Evolutionary conservation across 2,113 vertebrate genomes (phyloP).

Genomic region (Crocuta crocuta): DNA sequence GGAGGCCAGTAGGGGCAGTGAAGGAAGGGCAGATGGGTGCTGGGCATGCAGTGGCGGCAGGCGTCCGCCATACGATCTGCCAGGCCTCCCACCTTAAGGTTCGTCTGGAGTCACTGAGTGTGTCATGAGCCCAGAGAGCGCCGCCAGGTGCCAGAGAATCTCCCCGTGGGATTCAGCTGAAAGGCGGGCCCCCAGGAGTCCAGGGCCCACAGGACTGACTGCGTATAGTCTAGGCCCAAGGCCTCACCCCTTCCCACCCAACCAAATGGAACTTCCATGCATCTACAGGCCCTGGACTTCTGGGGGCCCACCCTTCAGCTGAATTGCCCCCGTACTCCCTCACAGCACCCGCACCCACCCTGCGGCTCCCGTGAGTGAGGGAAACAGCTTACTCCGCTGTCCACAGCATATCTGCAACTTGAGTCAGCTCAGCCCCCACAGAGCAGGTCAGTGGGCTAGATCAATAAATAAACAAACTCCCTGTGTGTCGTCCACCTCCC

Average conservation of each 20-base stretch:
- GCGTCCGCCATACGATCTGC: accelerated
- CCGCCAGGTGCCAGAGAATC: not conserved
- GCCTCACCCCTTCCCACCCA: not conserved
- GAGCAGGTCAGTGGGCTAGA: conserved; percentile 62
- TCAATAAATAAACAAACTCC: conserved; percentile 57
- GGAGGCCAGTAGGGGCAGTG: not conserved
- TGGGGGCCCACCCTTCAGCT: too few relatives aligned
- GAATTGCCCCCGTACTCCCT: not conserved
- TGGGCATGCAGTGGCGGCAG: not conserved
- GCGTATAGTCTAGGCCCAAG: too few relatives aligned
- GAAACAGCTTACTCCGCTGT: not conserved
- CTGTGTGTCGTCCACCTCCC: not conserved
- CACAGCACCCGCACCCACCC: not conserved
- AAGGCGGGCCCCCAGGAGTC: not conserved
- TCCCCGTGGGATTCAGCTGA: not conserved
- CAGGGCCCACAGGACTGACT: not conserved
- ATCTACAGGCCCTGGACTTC: accelerated
- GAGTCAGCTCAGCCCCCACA: not conserved
- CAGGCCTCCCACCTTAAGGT: not conserved
- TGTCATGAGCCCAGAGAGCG: not conserved
- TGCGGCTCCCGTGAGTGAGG: not conserved
- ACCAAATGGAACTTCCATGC: not conserved
- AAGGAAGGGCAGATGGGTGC: accelerated
- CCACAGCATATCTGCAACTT: not conserved
- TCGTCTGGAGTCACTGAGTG: not conserved